phyloP scores from a whole-genome alignment of 2,113 vertebrate genomes.

The Xenopus laevis region DNA sequence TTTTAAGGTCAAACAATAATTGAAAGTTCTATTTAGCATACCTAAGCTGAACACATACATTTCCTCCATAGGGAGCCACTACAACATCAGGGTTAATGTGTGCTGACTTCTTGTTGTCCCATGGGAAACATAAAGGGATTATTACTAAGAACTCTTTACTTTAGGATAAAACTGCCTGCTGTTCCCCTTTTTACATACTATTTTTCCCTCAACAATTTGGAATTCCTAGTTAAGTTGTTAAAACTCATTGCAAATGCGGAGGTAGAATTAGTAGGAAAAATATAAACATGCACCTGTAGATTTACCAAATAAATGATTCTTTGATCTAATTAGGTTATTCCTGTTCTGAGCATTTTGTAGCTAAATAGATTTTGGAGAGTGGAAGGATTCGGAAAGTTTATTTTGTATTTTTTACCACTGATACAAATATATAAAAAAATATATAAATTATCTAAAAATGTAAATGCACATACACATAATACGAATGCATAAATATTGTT shows the following conservation, averaged over 20 bases:
- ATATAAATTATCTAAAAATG: too few species aligned
- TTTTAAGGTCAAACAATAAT: conserved; percentile 40
- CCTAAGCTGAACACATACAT: conserved; percentile 33
- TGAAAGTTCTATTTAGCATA: conserved; percentile 31
- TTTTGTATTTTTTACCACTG: too few species aligned
- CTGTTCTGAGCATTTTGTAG: too few species aligned
- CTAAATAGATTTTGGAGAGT: too few species aligned
- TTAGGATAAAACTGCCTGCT: conserved; percentile 8
- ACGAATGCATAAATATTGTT: too few species aligned
- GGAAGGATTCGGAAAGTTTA: too few species aligned
- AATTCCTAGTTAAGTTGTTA: background rate
- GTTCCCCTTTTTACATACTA: background rate
- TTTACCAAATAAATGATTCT: background rate
- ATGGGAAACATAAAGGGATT: conserved; percentile 36
- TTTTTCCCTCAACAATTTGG: background rate
- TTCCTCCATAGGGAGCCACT: conserved; percentile 33
- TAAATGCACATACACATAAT: too few species aligned
- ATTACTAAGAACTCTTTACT: conserved; percentile 27
- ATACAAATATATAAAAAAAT: too few species aligned
- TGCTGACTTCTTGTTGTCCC: conserved; percentile 29
- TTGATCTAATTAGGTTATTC: background rate
- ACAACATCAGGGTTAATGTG: conserved; percentile 37
- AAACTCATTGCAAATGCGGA: background rate
- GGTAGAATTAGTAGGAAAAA: background rate
- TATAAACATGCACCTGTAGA: background rate